Percentiles rank a stretch among this genome's conserved stretches.
Conservation (phyloP, 1,140 invertebrate genomes). For the Euura saliciscinereae region DNA sequence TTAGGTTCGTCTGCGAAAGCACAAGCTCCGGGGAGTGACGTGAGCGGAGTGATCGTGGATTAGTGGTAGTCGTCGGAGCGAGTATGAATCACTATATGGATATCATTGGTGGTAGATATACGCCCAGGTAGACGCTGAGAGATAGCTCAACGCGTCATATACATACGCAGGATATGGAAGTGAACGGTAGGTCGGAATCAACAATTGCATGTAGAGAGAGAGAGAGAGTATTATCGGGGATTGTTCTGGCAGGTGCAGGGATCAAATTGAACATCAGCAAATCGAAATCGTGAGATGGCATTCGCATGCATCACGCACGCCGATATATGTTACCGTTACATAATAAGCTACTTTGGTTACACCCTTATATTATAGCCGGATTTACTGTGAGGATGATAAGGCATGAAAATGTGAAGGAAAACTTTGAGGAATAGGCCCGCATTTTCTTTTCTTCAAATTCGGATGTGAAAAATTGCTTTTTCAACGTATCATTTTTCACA, state of each 20-base stretch:
- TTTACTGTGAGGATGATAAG: background rate
- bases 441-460: no score
- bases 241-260: constrained; percentile 1
- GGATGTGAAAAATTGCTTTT: background rate
- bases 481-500: background rate
- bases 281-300: background rate
- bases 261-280: constrained; percentile 2
- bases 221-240: background rate
- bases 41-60: background rate
- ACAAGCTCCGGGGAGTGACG: background rate
- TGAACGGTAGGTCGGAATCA: no score
- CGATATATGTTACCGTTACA: background rate
- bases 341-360: no score
- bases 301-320: background rate
- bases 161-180: background rate
- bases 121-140: background rate
- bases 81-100: no score
- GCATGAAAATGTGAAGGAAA: background rate
- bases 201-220: background rate
- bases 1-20: background rate
- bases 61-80: no score
- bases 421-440: background rate
- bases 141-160: background rate
- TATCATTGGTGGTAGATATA: no score
- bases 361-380: no score